Conservation (phyloP, 2,888 invertebrate genomes). For the Allolobophora icterica region DNA sequence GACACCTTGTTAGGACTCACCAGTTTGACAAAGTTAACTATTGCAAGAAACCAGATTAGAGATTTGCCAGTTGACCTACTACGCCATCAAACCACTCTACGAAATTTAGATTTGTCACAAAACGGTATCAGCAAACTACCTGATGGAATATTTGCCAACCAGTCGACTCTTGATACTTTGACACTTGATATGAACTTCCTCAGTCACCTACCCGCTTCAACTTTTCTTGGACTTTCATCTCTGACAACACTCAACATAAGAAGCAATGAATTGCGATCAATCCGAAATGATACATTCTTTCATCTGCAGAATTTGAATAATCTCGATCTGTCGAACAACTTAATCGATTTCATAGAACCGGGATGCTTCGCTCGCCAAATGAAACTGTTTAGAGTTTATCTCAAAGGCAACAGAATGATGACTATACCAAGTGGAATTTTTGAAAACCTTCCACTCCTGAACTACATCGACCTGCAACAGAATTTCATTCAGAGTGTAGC, state of each 20-base stretch:
- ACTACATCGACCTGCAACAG: neutral
- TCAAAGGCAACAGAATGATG: slow-evolving; percentile 15
- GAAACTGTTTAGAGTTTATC: neutral
- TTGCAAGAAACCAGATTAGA: neutral
- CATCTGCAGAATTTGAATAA: neutral
- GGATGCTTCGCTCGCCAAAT: neutral
- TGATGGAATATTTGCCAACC: neutral
- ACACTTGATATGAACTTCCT: slow-evolving; percentile 13
- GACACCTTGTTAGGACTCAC: neutral
- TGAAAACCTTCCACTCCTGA: neutral
- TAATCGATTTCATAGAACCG: neutral
- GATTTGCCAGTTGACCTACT: neutral
- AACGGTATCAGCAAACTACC: neutral
- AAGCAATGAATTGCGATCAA: neutral
- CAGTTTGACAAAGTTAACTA: neutral
- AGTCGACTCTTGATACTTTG: neutral
- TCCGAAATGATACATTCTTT: neutral
- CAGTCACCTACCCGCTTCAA: neutral
- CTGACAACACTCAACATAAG: neutral
- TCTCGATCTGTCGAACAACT: neutral
- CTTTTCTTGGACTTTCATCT: neutral
- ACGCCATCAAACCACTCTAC: neutral
- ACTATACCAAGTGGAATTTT: neutral
- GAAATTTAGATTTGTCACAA: neutral
- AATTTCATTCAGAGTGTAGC: neutral